Evolutionary conservation across 2,888 invertebrate genomes (phyloP).

Genomic region (Oscheius myriophilus): DNA sequence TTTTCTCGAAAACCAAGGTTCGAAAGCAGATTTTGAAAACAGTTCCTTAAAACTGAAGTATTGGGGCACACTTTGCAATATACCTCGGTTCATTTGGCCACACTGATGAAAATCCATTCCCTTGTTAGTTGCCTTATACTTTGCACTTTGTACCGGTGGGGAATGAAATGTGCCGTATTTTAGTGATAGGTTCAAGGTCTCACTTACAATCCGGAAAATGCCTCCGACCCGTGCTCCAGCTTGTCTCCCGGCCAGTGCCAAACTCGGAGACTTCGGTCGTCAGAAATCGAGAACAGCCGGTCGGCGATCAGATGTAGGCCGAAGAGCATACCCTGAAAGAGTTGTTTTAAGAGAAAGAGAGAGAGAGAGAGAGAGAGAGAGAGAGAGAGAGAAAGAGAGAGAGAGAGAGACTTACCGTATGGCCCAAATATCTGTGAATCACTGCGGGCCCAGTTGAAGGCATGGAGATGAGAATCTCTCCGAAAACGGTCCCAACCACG

Average conservation of each 20-base stretch:
- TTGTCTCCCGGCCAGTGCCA: slow-evolving; percentile 32
- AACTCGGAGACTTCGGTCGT: slow-evolving; percentile 47
- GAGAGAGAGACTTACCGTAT: slow-evolving; percentile 15
- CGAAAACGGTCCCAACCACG: slow-evolving; percentile 30
- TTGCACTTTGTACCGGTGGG: too few species aligned
- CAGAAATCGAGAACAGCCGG: slow-evolving; percentile 44
- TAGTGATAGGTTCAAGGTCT: too few species aligned
- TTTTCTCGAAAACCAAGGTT: too few species aligned
- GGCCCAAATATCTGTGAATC: slow-evolving; percentile 14
- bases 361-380: background rate
- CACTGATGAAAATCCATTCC: too few species aligned
- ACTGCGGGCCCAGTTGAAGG: slow-evolving; percentile 14
- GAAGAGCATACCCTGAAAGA: slow-evolving; percentile 49
- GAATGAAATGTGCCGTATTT: too few species aligned
- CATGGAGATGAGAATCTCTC: slow-evolving; percentile 19
- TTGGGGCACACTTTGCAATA: too few species aligned
- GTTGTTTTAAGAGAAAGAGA: background rate
- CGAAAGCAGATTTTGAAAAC: too few species aligned
- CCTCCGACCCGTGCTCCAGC: slow-evolving; percentile 11
- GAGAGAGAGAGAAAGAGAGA: background rate
- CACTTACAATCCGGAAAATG: background rate
- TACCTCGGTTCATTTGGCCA: too few species aligned
- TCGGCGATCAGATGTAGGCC: slow-evolving; percentile 27
- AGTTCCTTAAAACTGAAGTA: too few species aligned
- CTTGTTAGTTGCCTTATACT: too few species aligned